Conservation (phyloP, 2,797 vertebrate genomes). For the Neosilurus mollespiculum region DNA sequence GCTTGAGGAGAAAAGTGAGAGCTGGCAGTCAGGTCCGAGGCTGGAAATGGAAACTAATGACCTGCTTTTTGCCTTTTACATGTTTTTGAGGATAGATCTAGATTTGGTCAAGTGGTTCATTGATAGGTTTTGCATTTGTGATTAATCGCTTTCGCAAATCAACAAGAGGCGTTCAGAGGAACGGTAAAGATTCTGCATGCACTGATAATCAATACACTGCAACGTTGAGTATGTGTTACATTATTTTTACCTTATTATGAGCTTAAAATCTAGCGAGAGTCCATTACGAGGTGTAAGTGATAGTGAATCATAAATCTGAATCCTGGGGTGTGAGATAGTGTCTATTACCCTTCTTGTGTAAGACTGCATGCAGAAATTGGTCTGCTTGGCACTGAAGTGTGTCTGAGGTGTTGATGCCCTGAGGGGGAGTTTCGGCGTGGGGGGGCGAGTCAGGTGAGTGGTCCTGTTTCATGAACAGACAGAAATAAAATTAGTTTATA, state of each 20-base stretch:
- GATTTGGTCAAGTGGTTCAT: not conserved
- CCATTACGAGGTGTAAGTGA: not conserved
- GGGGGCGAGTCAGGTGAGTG: constrained; percentile 87
- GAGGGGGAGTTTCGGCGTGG: constrained; percentile 92
- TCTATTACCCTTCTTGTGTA: constrained; percentile 93
- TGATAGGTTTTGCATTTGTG: not conserved
- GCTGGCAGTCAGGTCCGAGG: not conserved
- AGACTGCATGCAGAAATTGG: constrained; percentile 97
- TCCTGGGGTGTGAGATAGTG: not conserved
- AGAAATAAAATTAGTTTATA: not conserved
- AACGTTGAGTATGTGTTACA: not conserved
- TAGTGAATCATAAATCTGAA: not conserved
- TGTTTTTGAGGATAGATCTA: not conserved
- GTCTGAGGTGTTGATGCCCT: constrained; percentile 90
- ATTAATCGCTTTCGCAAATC: not conserved
- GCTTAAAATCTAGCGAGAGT: not conserved
- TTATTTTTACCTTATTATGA: too few species aligned
- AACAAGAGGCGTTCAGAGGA: not conserved
- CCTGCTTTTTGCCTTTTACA: not conserved
- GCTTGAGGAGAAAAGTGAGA: constrained; percentile 2
- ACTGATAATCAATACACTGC: not conserved
- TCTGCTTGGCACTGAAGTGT: constrained; percentile 96
- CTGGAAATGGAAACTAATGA: not conserved
- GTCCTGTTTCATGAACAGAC: constrained; percentile 72
- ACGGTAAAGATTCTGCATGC: not conserved